phyloP scores from a whole-genome alignment of 2,888 invertebrate species.

The Punctoribates punctum region DNA sequence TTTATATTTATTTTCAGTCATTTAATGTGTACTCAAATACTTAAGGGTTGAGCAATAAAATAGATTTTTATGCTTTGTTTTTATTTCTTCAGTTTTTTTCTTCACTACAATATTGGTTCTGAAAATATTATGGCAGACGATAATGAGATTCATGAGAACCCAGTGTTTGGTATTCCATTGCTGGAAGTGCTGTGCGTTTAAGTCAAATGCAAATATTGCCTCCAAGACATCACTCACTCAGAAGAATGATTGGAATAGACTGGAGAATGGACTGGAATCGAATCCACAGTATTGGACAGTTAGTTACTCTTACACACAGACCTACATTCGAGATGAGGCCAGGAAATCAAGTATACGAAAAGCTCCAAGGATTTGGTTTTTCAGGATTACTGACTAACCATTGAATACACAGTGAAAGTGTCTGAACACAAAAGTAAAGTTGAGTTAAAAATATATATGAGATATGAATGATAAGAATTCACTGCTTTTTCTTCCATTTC shows the following conservation, averaged over 20 bases:
- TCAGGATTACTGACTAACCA: constrained; percentile 5
- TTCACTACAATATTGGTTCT: no score
- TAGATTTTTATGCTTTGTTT: neutral
- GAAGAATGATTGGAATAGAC: neutral
- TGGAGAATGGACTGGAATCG: neutral
- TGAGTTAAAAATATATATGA: constrained; percentile 8
- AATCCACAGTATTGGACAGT: neutral
- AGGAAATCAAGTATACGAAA: constrained; percentile 26
- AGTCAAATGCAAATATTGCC: neutral
- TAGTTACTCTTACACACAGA: constrained; percentile 1
- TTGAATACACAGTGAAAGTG: neutral
- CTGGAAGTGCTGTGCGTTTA: no score
- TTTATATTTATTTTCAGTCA: neutral
- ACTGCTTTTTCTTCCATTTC: neutral
- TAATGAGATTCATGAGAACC: neutral
- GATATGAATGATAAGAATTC: constrained; percentile 4
- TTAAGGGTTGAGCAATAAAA: constrained; percentile 17
- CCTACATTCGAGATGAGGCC: neutral
- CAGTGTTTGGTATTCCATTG: neutral
- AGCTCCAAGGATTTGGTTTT: constrained; percentile 26
- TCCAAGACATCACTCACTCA: neutral
- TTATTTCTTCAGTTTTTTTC: neutral
- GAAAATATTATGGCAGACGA: neutral
- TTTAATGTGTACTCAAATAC: neutral
- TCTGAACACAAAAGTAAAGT: neutral